A percentile compares a stretch with the other conserved stretches of the same genome.
phyloP scores from a whole-genome alignment of 1,140 invertebrate genomes.

The Leptinotarsa lineolata region DNA sequence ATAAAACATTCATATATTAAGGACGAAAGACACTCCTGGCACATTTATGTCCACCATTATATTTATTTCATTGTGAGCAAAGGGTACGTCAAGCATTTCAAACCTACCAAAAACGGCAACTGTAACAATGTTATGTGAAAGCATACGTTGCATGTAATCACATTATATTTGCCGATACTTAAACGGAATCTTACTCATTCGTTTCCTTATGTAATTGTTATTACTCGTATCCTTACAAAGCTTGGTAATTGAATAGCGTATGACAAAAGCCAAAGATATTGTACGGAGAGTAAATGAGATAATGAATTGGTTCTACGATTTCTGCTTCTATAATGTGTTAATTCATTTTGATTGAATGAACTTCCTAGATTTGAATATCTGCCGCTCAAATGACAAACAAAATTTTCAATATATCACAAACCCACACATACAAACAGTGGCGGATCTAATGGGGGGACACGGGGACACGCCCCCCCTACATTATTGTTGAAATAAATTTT shows the following conservation, averaged over 20 bases:
- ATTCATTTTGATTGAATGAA: too few species aligned
- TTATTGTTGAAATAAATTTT: too few species aligned
- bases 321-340: too few species aligned
- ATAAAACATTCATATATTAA: conserved; percentile 1
- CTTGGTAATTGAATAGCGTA: background rate
- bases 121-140: conserved; percentile 1
- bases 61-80: background rate
- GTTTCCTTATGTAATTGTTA: conserved; percentile 1
- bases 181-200: background rate
- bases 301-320: too few species aligned
- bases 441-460: too few species aligned
- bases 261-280: too few species aligned
- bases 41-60: background rate
- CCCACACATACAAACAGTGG: too few species aligned
- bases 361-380: too few species aligned
- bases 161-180: background rate
- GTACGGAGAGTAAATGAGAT: too few species aligned
- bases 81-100: background rate
- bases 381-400: too few species aligned
- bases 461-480: too few species aligned
- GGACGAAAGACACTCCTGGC: background rate
- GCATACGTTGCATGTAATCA: background rate
- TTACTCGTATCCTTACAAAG: background rate
- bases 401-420: too few species aligned
- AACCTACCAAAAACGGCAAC: conserved; percentile 1